Evolutionary conservation across 2,797 vertebrate genomes (phyloP), one percentile per base, ranked within the genome.

Genomic region (Sebastes cheni): DNA sequence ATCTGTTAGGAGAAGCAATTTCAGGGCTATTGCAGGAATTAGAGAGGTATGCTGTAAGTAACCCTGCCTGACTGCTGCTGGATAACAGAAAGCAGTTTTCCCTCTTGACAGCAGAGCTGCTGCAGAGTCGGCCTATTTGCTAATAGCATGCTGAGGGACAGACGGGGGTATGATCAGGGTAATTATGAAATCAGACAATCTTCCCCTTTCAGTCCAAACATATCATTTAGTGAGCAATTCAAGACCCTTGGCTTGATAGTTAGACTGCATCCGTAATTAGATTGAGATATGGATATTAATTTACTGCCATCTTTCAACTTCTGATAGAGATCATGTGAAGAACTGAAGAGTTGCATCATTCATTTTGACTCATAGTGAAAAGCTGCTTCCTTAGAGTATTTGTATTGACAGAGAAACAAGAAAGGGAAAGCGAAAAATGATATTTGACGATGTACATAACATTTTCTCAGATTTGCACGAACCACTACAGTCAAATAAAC

Each of bases 111-210:
- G 76, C 79, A 66, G 67, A 34, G 83, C 87, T 70, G 77, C 80
- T 42, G 85, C 71, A 14, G 80, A 79, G 72, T 75, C 55, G n/a
- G 80, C 78, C 86, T 79, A 61, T 89, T 84, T 77, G 83, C 88
- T 93, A 93, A 91, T 88, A 74, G 88, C 86, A 92, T 54, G 83
- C 81, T 89, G 84, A 90, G 84, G 81, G 91, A 91, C 86, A 84
- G 91, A 90, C 88, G 39, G 88, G 88, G 86, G 66, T 84, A 80
- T 87, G 92, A 94, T 93, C 85, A 89, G 89, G 88, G 84, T 93
- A 89, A 93, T 95, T 92, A 90, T 87, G 87, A 90, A 92, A 94
- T 95, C 89, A 94, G 90, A 91, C 88, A 91, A 87, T 86, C 89
- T 87, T 90, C 83, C 91, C 86, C 84, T 87, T 88, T 88, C 75